Evolutionary conservation across 1,140 invertebrate genomes (phyloP).

Genomic region (Parapsyche elsis): DNA sequence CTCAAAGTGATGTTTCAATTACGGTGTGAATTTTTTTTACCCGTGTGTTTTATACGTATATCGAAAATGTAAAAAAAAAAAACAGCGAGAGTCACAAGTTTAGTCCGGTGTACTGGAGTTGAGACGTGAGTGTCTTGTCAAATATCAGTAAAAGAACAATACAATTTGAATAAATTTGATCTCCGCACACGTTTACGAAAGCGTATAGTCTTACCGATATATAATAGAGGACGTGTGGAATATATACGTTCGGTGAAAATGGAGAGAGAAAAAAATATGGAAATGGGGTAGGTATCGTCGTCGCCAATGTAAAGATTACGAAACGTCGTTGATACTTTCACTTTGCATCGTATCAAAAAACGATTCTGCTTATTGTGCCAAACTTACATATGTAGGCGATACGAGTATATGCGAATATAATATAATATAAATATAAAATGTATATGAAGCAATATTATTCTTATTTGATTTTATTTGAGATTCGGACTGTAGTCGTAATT

Average conservation of each 20-base stretch:
- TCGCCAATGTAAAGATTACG: slow-evolving; percentile 20
- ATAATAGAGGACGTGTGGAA: slow-evolving; percentile 32
- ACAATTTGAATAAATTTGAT: slow-evolving; percentile 57
- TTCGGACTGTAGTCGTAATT: background rate
- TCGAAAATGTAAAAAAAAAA: background rate
- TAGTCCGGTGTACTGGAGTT: slow-evolving; percentile 14
- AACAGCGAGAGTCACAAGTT: background rate
- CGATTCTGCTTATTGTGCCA: slow-evolving; percentile 3
- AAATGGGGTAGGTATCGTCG: background rate
- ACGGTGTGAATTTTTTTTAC: background rate
- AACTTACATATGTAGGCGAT: background rate
- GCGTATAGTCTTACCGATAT: slow-evolving; percentile 24
- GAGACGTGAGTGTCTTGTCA: slow-evolving; percentile 56
- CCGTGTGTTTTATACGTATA: background rate
- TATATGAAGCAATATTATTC: background rate
- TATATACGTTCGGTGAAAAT: slow-evolving; percentile 25
- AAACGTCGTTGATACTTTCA: slow-evolving; percentile 8
- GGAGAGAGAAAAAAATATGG: background rate
- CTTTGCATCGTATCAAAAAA: slow-evolving; percentile 28
- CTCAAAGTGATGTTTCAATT: background rate
- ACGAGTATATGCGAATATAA: background rate
- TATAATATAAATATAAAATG: background rate
- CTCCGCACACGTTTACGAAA: slow-evolving; percentile 39
- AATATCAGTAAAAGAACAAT: slow-evolving; percentile 57
- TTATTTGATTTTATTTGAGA: background rate